phyloP scores from a whole-genome alignment of 1,140 invertebrate genomes.

The Scaptomyza pallida region DNA sequence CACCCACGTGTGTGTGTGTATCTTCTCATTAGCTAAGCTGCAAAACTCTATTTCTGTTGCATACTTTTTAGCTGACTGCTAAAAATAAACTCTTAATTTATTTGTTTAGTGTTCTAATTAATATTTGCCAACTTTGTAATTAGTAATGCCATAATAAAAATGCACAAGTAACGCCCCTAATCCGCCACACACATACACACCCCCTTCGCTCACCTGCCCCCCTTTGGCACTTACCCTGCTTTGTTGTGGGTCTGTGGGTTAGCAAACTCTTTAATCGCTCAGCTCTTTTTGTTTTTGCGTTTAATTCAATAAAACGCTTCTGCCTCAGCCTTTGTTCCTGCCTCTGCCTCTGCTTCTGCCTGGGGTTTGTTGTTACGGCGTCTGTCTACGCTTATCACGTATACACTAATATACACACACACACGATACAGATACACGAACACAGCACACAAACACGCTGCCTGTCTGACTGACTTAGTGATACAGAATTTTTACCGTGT shows the following conservation, averaged over 20 bases:
- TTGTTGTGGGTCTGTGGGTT: conserved; percentile 59
- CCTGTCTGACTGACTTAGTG: conserved; percentile 58
- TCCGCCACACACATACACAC: neutral
- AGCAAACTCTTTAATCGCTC: conserved; percentile 56
- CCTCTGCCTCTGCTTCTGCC: conserved; percentile 12
- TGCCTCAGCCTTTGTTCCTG: conserved; percentile 18
- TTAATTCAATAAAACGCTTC: conserved; percentile 72
- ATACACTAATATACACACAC: conserved; percentile 39
- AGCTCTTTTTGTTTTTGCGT: conserved; percentile 67
- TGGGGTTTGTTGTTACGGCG: conserved; percentile 72
- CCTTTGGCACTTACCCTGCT: neutral
- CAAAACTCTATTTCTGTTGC: conserved; percentile 20
- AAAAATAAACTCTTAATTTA: conserved; percentile 23
- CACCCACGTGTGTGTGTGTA: conserved; percentile 16
- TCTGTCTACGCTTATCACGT: conserved; percentile 74
- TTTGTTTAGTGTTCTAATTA: conserved; percentile 45
- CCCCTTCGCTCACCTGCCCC: neutral
- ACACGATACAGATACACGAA: conserved; percentile 24
- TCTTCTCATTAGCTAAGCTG: conserved; percentile 19
- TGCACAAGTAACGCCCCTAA: conserved; percentile 21
- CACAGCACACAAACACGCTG: conserved; percentile 23
- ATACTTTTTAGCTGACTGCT: conserved; percentile 26
- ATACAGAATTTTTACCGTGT: conserved; percentile 79
- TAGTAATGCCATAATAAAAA: conserved; percentile 32
- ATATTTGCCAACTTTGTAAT: conserved; percentile 41